A percentile compares a stretch with the other conserved stretches of the same genome.
These are phyloP conservation scores for Microctonus aethiopoides DNA, from an alignment of 2,888 invertebrate species.

Conservation along the genomic window DNA sequence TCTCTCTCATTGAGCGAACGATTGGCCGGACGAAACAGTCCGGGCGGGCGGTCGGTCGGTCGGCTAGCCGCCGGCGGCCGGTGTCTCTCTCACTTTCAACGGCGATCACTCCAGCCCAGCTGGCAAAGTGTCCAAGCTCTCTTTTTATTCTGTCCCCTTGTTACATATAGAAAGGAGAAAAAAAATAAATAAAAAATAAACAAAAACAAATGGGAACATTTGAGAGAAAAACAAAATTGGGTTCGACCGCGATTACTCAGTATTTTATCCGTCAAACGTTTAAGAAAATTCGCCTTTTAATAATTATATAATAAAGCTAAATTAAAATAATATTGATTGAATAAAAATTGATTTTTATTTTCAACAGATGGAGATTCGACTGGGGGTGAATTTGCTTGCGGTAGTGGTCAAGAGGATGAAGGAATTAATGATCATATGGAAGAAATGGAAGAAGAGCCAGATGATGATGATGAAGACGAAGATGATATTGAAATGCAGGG, in stretches of 20 bases:
- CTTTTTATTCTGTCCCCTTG: background rate
- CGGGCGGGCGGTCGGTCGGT: constrained; percentile 36
- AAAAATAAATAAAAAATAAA: background rate
- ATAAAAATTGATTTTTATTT: constrained; percentile 3
- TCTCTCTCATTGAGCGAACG: constrained; percentile 52
- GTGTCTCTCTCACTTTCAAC: constrained; percentile 28
- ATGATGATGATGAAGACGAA: constrained; percentile 70
- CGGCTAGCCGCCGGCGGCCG: constrained; percentile 28
- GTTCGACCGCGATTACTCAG: constrained; percentile 9
- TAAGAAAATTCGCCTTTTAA: background rate
- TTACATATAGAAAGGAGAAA: background rate
- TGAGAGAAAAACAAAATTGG: constrained; percentile 25
- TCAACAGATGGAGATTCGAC: constrained; percentile 69
- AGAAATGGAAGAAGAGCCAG: constrained; percentile 67
- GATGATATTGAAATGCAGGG: constrained; percentile 67
- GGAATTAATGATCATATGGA: constrained; percentile 61
- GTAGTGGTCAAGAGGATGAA: constrained; percentile 66
- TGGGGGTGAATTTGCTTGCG: constrained; percentile 65
- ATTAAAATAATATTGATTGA: background rate
- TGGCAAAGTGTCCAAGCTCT: constrained; percentile 35
- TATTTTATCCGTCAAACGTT: background rate
- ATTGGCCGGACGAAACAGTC: constrained; percentile 46
- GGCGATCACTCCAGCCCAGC: constrained; percentile 22
- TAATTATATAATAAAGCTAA: background rate
- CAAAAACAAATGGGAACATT: background rate